A percentile compares a stretch with the other conserved stretches of the same genome.
phyloP scores from a whole-genome alignment of 2,888 invertebrate species.

The Lagria hirta region DNA sequence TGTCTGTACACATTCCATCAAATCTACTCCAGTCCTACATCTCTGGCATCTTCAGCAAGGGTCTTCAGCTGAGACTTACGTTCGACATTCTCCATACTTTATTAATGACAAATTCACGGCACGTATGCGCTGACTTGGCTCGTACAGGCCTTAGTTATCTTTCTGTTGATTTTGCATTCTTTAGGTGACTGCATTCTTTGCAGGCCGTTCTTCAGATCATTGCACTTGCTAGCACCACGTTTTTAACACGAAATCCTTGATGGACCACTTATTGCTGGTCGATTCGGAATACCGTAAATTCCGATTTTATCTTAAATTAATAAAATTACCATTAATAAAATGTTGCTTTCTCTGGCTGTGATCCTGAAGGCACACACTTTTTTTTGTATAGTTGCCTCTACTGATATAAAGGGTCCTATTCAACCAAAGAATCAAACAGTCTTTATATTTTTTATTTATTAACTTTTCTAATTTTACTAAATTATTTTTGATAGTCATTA shows the following conservation, averaged over 20 bases:
- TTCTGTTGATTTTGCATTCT: constrained; percentile 50
- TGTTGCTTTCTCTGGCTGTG: constrained; percentile 31
- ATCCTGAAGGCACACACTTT: constrained; percentile 17
- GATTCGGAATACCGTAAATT: constrained; percentile 33
- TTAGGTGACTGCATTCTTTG: constrained; percentile 48
- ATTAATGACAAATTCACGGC: constrained; percentile 32
- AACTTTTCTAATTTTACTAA: too few species aligned
- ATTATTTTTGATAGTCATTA: too few species aligned
- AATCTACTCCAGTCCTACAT: constrained; percentile 24
- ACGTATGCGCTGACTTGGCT: constrained; percentile 30
- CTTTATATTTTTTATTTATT: too few species aligned
- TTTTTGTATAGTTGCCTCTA: too few species aligned
- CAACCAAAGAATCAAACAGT: too few species aligned
- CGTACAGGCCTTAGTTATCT: constrained; percentile 39
- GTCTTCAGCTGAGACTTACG: constrained; percentile 28
- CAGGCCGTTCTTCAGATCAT: constrained; percentile 47
- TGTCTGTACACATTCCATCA: constrained; percentile 26
- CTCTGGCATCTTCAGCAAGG: constrained; percentile 14
- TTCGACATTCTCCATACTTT: constrained; percentile 28
- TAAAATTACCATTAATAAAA: constrained; percentile 36
- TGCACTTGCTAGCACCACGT: constrained; percentile 42
- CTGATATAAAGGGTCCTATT: too few species aligned
- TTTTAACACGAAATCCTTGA: constrained; percentile 45
- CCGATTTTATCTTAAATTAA: constrained; percentile 37
- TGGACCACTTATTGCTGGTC: constrained; percentile 37